phyloP scores from a whole-genome alignment of 1,140 invertebrate species.

The Wiebesia pumilae region DNA sequence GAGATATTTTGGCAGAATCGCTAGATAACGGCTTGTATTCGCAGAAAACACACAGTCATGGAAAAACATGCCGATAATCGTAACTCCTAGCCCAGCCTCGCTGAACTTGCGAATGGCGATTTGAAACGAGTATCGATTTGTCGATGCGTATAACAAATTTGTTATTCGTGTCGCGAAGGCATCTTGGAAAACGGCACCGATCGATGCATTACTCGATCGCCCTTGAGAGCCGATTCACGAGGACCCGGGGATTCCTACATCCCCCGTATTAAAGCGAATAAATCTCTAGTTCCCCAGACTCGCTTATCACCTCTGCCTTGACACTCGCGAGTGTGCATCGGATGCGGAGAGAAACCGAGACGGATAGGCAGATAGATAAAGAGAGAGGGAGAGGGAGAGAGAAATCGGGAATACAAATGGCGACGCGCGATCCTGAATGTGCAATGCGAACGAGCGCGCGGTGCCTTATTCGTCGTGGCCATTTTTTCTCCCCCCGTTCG shows the following conservation, averaged over 20 bases:
- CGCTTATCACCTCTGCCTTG: not conserved
- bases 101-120: no score
- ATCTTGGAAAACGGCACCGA: no score
- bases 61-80: not conserved
- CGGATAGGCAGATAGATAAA: no score
- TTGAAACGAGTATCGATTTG: not conserved
- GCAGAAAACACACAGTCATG: not conserved
- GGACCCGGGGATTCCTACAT: no score
- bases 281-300: no score
- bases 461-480: conserved; percentile 62
- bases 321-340: not conserved
- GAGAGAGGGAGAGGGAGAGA: conserved; percentile 1
- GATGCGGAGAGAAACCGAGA: not conserved
- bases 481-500: conserved; percentile 49
- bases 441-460: conserved; percentile 59
- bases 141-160: no score
- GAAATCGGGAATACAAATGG: conserved; percentile 37
- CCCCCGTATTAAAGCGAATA: no score
- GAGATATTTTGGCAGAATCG: no score
- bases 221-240: not conserved
- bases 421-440: conserved; percentile 47
- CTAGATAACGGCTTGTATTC: not conserved
- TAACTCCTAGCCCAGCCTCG: not conserved
- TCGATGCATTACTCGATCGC: no score
- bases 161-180: no score